Evolutionary conservation across 2,888 invertebrate genomes (phyloP), one percentile per base, ranked within the genome.

Genomic region (Cosmia trapezina): DNA sequence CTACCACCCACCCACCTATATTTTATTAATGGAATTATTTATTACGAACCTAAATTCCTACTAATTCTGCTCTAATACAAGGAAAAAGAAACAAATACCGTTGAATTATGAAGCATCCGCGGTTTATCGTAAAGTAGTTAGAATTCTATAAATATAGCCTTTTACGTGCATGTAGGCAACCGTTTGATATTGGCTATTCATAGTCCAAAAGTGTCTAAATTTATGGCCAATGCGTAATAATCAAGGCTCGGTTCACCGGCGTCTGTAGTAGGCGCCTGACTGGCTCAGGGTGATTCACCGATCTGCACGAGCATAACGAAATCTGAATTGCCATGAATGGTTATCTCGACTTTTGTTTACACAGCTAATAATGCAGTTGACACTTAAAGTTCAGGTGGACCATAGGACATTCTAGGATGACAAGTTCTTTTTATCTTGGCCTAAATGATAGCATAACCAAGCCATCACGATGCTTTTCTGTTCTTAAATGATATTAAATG

Each of bases 211-310:
- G 76, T 78, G 80, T 85, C 76, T 83, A 76, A 85, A 85, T 85
- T 85, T 85, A 85, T 85, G 63, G 71, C 68, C 78, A 77, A 76
- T 85, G 82, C 78, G 84, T 80, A 85, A 78, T 84, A 76, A 73
- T 76, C 68, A 80, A 83, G 83, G 72, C 70, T 80, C 57, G 60
- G 70, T 79, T 83, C 62, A 70, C 65, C 73, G 14, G 70, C 76
- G 75, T 63, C 78, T 78, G 80, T 64, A 65, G 82, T 81, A 85
- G 89, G 89, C 89, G 88, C 89, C 87, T 81, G 88, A 72, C 83
- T 77, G 86, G 82, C 85, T 86, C 77, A 62, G 80, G 28, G 76
- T 90, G 90, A 90, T 83, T 90, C 90, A 90, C 85, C 83, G 71
- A 66, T 70, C 76, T 80, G 76, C 75, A 80, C 70, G 69, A 62